A percentile compares a stretch with the other conserved stretches of the same genome.
phyloP scores from a whole-genome alignment of 2,113 vertebrate genomes.

The Suncus etruscus region DNA sequence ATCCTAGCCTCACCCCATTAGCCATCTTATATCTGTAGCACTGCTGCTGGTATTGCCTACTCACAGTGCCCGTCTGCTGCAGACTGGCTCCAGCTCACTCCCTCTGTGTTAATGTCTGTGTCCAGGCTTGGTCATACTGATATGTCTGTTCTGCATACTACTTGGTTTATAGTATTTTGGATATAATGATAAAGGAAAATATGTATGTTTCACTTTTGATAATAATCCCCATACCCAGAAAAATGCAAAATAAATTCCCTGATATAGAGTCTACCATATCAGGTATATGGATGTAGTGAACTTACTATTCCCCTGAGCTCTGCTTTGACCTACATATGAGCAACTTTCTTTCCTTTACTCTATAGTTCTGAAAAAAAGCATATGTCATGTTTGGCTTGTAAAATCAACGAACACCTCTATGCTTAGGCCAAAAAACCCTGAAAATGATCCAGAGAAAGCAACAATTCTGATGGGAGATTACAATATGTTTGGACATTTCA shows the following conservation, averaged over 20 bases:
- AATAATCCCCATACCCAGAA: slow-evolving; percentile 61
- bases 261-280: not conserved
- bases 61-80: too few relatives aligned
- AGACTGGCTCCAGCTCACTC: too few relatives aligned
- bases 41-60: too few relatives aligned
- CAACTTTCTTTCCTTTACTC: slow-evolving; percentile 70
- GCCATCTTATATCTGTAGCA: too few relatives aligned
- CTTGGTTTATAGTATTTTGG: not conserved
- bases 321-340: slow-evolving; percentile 74
- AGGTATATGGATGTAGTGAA: slow-evolving; percentile 27
- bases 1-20: too few relatives aligned
- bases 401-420: slow-evolving; percentile 84
- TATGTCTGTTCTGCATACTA: too few relatives aligned
- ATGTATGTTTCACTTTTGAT: not conserved
- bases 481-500: slow-evolving; percentile 83
- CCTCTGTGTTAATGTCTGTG: too few relatives aligned
- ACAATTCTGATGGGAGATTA: slow-evolving; percentile 83
- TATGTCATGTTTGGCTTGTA: slow-evolving; percentile 82
- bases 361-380: slow-evolving; percentile 71
- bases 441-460: slow-evolving; percentile 84
- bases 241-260: slow-evolving; percentile 34
- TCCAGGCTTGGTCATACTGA: too few relatives aligned
- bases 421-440: slow-evolving; percentile 83
- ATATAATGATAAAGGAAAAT: slow-evolving; percentile 46
- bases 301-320: slow-evolving; percentile 32